A percentile compares a stretch with the other conserved stretches of the same genome.
Conservation (phyloP, 2,113 vertebrate species). For the Nothocercus julius region DNA sequence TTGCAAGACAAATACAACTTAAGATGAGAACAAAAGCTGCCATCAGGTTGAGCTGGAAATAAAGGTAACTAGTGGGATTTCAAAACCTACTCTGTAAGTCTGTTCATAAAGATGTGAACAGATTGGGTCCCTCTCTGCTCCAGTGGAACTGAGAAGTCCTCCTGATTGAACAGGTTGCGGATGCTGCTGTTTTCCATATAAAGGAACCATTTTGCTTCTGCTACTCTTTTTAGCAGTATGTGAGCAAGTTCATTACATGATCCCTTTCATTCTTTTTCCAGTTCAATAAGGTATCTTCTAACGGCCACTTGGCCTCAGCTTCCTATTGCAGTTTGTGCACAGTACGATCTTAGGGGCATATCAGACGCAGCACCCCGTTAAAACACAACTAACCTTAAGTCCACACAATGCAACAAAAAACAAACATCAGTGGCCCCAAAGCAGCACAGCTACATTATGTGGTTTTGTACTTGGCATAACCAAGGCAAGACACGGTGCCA, state of each 20-base stretch:
- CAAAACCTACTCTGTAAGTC: neutral
- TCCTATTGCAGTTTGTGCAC: neutral
- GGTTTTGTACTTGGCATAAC: neutral
- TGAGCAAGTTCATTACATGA: neutral
- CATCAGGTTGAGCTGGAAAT: neutral
- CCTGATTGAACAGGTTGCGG: neutral
- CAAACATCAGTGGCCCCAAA: neutral
- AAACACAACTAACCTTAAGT: neutral
- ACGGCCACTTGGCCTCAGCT: neutral
- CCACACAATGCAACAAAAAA: neutral
- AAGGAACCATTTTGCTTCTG: neutral
- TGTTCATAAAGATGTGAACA: neutral
- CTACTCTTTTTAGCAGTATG: neutral
- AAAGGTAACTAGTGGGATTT: neutral
- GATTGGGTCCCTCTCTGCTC: neutral
- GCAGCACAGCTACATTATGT: neutral
- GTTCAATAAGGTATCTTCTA: neutral
- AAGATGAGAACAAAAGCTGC: neutral
- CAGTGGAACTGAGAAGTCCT: neutral
- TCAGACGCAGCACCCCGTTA: fast-evolving
- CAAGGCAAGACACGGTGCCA: fast-evolving
- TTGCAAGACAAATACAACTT: neutral
- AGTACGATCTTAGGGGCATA: neutral
- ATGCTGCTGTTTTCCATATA: neutral
- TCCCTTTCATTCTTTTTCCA: neutral